These are phyloP conservation scores for Encarsia formosa DNA, from an alignment of 2,888 invertebrate genomes.

Conservation along the genomic window DNA sequence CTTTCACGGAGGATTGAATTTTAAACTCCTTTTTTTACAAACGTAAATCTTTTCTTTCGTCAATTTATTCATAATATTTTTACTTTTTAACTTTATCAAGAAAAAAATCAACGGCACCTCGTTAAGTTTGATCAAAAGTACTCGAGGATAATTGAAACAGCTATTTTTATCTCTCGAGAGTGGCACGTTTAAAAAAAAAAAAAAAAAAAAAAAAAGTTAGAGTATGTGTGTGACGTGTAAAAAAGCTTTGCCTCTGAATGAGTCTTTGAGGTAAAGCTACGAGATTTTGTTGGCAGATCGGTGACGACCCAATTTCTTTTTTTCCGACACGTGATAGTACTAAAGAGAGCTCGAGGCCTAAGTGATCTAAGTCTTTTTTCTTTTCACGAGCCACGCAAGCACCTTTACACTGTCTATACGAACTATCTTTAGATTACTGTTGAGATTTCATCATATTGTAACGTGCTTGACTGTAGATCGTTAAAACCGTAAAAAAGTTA, in stretches of 20 bases:
- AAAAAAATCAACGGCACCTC: too few species aligned
- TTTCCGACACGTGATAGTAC: conserved; percentile 3
- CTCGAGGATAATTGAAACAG: too few species aligned
- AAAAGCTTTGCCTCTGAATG: neutral
- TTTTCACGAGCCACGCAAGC: neutral
- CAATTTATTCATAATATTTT: too few species aligned
- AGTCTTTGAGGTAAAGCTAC: conserved; percentile 2
- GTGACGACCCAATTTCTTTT: conserved; percentile 11
- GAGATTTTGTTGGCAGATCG: conserved; percentile 12
- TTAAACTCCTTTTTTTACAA: too few species aligned
- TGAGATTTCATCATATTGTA: too few species aligned
- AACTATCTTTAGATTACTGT: conserved; percentile 4
- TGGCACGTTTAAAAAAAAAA: neutral
- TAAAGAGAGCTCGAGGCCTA: conserved; percentile 5
- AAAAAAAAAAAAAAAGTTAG: conserved; percentile 1
- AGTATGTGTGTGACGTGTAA: neutral
- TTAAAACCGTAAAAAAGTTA: too few species aligned
- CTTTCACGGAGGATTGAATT: too few species aligned
- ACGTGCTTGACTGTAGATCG: too few species aligned
- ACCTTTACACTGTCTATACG: neutral
- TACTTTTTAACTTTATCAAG: too few species aligned
- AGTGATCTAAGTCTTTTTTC: conserved; percentile 3
- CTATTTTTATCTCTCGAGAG: too few species aligned
- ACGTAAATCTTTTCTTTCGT: too few species aligned
- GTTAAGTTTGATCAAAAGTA: too few species aligned